A percentile compares a stretch with the other conserved stretches of the same genome.
phyloP scores from a whole-genome alignment of 92 coral and sea anemone genomes.

The Phenganax subtilis region DNA sequence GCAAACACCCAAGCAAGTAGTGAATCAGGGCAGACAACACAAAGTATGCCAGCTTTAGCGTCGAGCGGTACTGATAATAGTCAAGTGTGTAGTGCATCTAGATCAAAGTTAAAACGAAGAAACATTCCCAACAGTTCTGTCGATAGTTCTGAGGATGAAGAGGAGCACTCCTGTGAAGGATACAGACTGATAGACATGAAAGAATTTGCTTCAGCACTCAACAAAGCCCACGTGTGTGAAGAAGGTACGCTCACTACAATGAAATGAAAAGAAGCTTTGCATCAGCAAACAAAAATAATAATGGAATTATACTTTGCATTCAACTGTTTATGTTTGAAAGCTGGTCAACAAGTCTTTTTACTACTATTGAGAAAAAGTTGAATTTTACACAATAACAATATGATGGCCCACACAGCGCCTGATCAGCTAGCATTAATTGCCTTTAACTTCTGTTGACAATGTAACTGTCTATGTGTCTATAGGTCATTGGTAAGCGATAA shows the following conservation, averaged over 20 bases:
- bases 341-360: too few relatives aligned
- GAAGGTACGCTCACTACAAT: slow-evolving; percentile 4
- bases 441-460: too few relatives aligned
- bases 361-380: too few relatives aligned
- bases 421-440: too few relatives aligned
- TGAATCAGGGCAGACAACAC: slow-evolving; percentile 16
- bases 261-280: too few relatives aligned
- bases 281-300: too few relatives aligned
- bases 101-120: slow-evolving; percentile 35
- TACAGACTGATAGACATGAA: slow-evolving; percentile 37
- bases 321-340: too few relatives aligned
- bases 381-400: too few relatives aligned
- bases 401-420: too few relatives aligned
- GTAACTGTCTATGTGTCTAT: too few relatives aligned
- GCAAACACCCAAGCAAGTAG: slow-evolving; percentile 15
- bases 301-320: too few relatives aligned
- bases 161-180: slow-evolving; percentile 13
- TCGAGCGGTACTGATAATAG: slow-evolving; percentile 26
- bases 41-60: background rate
- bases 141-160: slow-evolving; percentile 37
- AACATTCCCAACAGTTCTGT: slow-evolving; percentile 13
- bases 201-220: slow-evolving; percentile 32
- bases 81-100: slow-evolving; percentile 33
- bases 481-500: too few relatives aligned
- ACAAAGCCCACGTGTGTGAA: slow-evolving; percentile 47